Evolutionary conservation across 2,113 vertebrate genomes (phyloP).

Genomic region (Cettia cetti): DNA sequence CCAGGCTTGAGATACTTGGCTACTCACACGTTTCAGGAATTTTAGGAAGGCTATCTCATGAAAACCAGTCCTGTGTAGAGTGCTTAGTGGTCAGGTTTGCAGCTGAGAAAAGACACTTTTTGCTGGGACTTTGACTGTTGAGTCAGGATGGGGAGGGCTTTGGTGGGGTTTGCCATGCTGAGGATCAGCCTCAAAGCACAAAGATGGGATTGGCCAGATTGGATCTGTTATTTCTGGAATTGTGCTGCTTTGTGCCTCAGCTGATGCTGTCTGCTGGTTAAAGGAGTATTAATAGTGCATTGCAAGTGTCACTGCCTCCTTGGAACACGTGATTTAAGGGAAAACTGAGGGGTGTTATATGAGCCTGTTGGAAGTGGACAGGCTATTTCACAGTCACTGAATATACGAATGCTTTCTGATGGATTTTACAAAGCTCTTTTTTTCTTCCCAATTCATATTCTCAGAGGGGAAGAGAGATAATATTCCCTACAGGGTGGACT

Average conservation of each 20-base stretch:
- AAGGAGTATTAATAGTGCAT: neutral
- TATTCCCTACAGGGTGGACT: neutral
- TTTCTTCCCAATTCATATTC: neutral
- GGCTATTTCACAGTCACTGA: neutral
- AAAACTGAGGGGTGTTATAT: neutral
- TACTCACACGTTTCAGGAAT: neutral
- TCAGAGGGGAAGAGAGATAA: neutral
- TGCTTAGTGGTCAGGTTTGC: neutral
- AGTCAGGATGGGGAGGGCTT: neutral
- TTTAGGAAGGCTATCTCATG: neutral
- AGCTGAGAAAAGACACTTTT: neutral
- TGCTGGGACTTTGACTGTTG: fast-evolving
- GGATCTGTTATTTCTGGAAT: neutral
- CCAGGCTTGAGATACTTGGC: neutral
- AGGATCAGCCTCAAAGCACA: neutral
- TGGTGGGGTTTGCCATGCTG: neutral
- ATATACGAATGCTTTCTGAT: neutral
- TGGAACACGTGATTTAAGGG: neutral
- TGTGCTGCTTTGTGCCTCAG: neutral
- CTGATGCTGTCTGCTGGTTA: neutral
- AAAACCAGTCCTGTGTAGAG: neutral
- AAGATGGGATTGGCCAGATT: neutral
- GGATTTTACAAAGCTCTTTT: neutral
- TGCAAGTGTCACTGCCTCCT: neutral
- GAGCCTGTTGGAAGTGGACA: neutral